Conservation (phyloP, 30 jellyfish, hydroid and myxozoan genomes). For the Pelagia noctiluca region DNA sequence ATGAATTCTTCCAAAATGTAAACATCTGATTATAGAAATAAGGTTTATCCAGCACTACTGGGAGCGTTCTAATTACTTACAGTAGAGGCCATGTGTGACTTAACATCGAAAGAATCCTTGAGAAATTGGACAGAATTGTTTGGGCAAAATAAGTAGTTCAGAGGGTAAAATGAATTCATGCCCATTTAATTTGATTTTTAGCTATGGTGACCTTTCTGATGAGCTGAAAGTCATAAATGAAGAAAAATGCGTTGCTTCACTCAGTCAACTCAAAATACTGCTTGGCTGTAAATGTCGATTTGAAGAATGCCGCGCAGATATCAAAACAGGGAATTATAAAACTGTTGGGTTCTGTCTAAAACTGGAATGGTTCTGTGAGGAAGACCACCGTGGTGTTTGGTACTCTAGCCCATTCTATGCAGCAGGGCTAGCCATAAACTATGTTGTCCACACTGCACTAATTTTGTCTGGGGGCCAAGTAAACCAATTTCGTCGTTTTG, state of each 20-base stretch:
- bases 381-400: slow-evolving; percentile 53
- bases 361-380: slow-evolving; percentile 50
- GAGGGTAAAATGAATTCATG: too few species aligned
- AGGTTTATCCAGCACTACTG: too few species aligned
- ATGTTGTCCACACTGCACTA: slow-evolving; percentile 35
- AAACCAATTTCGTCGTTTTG: slow-evolving; percentile 21
- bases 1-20: too few species aligned
- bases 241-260: slow-evolving; percentile 25
- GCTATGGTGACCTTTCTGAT: slow-evolving; percentile 38
- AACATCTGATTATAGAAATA: too few species aligned
- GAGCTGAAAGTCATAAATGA: slow-evolving; percentile 1
- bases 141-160: too few species aligned
- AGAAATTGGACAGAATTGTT: too few species aligned
- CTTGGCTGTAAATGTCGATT: slow-evolving; percentile 27
- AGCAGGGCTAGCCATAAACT: slow-evolving; percentile 39
- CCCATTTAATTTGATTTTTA: too few species aligned
- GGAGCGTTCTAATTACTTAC: too few species aligned
- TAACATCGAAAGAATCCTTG: too few species aligned
- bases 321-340: neutral
- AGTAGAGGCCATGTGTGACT: too few species aligned
- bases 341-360: slow-evolving; percentile 19
- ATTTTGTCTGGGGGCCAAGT: slow-evolving; percentile 47
- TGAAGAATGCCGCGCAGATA: neutral
- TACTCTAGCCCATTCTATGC: slow-evolving; percentile 26
- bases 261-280: slow-evolving; percentile 4